phyloP scores from a whole-genome alignment of 2,888 invertebrate genomes.

The Melanchra persicariae region DNA sequence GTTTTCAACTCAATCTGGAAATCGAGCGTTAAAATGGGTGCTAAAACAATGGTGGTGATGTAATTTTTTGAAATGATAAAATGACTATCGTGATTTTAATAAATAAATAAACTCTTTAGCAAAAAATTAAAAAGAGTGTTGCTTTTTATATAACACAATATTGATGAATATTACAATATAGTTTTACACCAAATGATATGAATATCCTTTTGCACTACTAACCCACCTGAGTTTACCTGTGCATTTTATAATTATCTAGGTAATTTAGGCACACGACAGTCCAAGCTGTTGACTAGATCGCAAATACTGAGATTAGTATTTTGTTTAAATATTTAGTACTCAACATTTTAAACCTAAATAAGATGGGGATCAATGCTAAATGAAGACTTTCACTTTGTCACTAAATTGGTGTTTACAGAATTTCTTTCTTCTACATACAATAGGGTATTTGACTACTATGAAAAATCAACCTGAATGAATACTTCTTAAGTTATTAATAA shows the following conservation, averaged over 20 bases:
- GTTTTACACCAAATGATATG: slow-evolving; percentile 37
- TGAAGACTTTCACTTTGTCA: neutral
- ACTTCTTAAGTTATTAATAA: too few relatives aligned
- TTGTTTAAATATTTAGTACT: slow-evolving; percentile 7
- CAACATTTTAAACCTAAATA: neutral
- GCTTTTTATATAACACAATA: neutral
- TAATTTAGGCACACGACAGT: slow-evolving; percentile 58
- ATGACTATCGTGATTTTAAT: neutral
- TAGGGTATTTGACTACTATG: too few relatives aligned
- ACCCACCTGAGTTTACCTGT: slow-evolving; percentile 75
- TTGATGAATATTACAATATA: slow-evolving; percentile 1
- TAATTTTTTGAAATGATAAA: slow-evolving; percentile 17
- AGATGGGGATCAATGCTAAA: slow-evolving; percentile 9
- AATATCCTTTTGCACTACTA: slow-evolving; percentile 34
- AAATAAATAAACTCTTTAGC: neutral
- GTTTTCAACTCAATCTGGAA: slow-evolving; percentile 43
- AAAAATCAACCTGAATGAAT: too few relatives aligned
- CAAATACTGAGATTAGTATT: slow-evolving; percentile 65
- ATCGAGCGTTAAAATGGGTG: slow-evolving; percentile 37
- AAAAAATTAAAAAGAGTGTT: neutral
- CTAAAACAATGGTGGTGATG: slow-evolving; percentile 29
- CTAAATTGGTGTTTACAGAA: neutral
- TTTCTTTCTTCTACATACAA: neutral
- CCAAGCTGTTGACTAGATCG: slow-evolving; percentile 69
- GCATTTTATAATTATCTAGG: slow-evolving; percentile 50